These are phyloP conservation scores for Aotus griseimembra DNA, from an alignment of 2,797 vertebrate genomes.

Conservation along the genomic window DNA sequence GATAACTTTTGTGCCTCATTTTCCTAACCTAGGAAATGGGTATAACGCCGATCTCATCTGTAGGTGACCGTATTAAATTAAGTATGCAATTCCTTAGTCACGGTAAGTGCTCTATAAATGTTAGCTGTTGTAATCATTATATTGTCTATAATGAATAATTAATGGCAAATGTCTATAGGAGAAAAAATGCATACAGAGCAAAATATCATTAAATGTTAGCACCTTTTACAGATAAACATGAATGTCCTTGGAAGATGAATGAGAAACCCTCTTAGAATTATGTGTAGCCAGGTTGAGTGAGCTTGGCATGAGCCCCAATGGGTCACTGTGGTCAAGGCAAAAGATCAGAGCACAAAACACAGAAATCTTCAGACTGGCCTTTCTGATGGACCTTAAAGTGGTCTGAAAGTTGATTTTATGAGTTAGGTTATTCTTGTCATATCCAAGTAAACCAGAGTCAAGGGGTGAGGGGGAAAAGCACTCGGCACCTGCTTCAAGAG, in stretches of 20 bases:
- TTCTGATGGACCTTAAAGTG: neutral
- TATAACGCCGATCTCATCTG: neutral
- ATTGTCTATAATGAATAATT: neutral
- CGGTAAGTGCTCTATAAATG: rapidly evolving
- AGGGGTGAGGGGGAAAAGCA: neutral
- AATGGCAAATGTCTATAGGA: neutral
- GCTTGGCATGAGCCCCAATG: neutral
- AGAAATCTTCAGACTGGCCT: rapidly evolving
- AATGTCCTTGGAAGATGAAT: neutral
- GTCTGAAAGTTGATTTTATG: neutral
- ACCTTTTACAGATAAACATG: neutral
- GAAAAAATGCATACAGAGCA: neutral
- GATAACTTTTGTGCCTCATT: neutral
- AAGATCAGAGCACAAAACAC: neutral
- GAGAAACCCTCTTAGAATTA: neutral
- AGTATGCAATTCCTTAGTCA: neutral
- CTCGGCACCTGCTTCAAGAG: neutral
- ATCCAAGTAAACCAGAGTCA: neutral
- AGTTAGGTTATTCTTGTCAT: neutral
- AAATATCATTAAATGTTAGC: rapidly evolving
- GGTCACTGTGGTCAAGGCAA: no score
- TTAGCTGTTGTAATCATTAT: neutral
- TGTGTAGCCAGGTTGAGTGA: neutral
- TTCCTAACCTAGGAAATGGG: neutral
- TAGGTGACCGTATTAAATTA: rapidly evolving